These are phyloP conservation scores for Plodia interpunctella DNA, from an alignment of 1,140 invertebrate species.

Conservation along the genomic window DNA sequence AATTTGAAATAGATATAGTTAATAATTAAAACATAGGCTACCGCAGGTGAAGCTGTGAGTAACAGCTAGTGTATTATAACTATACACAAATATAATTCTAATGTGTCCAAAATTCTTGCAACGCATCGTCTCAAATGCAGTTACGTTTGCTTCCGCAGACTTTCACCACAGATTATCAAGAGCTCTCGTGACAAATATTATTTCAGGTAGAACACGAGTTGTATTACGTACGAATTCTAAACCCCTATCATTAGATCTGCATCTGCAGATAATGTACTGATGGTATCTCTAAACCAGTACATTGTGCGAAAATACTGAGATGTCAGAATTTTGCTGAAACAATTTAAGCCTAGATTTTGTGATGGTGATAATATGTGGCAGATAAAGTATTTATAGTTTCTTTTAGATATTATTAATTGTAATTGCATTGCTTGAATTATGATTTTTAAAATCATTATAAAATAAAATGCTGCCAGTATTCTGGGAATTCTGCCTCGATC, in stretches of 20 bases:
- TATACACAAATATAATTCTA: too few relatives aligned
- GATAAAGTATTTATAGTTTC: not conserved
- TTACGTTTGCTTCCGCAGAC: not conserved
- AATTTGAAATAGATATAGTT: too few relatives aligned
- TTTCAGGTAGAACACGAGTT: not conserved
- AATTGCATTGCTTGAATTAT: too few relatives aligned
- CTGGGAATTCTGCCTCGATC: too few relatives aligned
- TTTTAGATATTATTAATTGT: not conserved
- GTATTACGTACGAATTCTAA: slow-evolving; percentile 1
- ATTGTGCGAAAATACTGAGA: not conserved
- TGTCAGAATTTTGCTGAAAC: not conserved
- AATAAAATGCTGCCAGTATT: too few relatives aligned
- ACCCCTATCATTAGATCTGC: not conserved
- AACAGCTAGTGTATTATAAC: too few relatives aligned
- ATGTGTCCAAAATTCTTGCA: too few relatives aligned
- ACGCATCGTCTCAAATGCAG: too few relatives aligned
- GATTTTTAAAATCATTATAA: too few relatives aligned
- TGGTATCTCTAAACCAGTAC: not conserved
- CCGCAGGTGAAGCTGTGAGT: too few relatives aligned
- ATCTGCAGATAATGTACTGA: not conserved
- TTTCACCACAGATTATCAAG: not conserved
- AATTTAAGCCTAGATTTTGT: not conserved
- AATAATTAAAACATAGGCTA: too few relatives aligned
- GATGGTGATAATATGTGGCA: not conserved
- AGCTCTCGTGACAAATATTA: not conserved